Evolutionary conservation across 2,113 vertebrate species (phyloP).

Genomic region (Plecturocebus donacophilus): DNA sequence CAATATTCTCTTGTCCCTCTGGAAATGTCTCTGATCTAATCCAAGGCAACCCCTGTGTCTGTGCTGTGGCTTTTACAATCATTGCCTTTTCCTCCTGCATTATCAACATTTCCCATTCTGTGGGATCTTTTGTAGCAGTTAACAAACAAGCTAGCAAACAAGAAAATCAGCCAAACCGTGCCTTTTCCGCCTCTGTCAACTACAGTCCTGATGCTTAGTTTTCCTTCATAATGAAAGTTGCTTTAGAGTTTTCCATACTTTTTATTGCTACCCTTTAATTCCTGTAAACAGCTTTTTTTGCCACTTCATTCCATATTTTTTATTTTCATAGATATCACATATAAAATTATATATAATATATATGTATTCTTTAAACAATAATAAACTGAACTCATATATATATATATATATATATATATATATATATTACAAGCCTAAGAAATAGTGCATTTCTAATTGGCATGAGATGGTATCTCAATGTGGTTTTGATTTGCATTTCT

Average conservation of each 20-base stretch:
- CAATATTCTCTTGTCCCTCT: not conserved
- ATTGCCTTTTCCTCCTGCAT: not conserved
- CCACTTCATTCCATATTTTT: not conserved
- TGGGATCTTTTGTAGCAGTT: not conserved
- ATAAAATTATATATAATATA: not conserved
- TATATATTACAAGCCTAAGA: not conserved
- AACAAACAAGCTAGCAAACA: not conserved
- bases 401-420: too few species aligned
- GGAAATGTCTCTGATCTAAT: not conserved
- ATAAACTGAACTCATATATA: not conserved
- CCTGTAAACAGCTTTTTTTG: not conserved
- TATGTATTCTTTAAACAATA: not conserved
- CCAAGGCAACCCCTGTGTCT: not conserved
- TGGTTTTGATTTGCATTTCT: too few species aligned
- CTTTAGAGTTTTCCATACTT: not conserved
- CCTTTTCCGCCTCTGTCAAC: not conserved
- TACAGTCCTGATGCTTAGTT: not conserved
- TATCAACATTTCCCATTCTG: not conserved
- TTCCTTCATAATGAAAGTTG: not conserved
- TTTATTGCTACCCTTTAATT: not conserved
- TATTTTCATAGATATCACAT: not conserved
- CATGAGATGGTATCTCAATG: too few species aligned
- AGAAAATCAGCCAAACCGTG: not conserved
- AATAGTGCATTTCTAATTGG: not conserved
- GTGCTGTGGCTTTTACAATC: not conserved